Base-by-base conservation (phyloP, 64 coral and sea anemone genomes). In the Orbicella faveolata region DNA sequence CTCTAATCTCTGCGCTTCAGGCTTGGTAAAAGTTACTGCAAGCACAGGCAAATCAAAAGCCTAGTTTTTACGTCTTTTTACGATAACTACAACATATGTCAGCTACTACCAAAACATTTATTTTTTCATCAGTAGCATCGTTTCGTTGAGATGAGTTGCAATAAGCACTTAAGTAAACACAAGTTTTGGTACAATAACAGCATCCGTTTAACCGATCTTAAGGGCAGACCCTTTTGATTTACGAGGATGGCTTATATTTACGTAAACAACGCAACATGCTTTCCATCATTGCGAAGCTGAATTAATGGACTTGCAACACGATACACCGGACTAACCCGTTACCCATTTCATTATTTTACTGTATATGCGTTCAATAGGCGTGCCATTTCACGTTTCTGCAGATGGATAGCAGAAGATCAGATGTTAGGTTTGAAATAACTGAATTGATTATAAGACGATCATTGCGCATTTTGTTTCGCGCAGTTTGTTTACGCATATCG, bases 221-320 rank as follows among this genome's bases (percentile, higher is more conserved):
- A 51, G 41, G 3, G 21, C 37, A 78, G 75, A 53, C 75, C 5
- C 37, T 78, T 78, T 15, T 52, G 48, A 34, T 19, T 78, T 21
- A 1, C 19, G 19, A 52, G 39, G 7, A 30, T 39, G 17, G 17
- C 9, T 15, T 18, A 39, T 23, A 25, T 57, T 79, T 79, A 15
- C 52, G 15, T 18, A 52, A 79, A 79, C 57, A 79, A 30, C 77
- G 57, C 52, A 57, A 30, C 52, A 79, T 79, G 77, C 57, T 55
- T 79, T 79, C 12, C 1, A 30, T 57, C 25, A 11, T 20, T 55
- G 23, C 23, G 19, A 70, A 70, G 35, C 52, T 59, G 52, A 79
- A 23, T 20, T 55, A n/a, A 9, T 59, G 77, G 17, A 11, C 77
- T 26, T 10, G 52, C 77, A 79, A 79, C 15, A 33, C 26, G 77